Evolutionary conservation across 2,113 vertebrate species (phyloP).

Genomic region (Elephas maximus): DNA sequence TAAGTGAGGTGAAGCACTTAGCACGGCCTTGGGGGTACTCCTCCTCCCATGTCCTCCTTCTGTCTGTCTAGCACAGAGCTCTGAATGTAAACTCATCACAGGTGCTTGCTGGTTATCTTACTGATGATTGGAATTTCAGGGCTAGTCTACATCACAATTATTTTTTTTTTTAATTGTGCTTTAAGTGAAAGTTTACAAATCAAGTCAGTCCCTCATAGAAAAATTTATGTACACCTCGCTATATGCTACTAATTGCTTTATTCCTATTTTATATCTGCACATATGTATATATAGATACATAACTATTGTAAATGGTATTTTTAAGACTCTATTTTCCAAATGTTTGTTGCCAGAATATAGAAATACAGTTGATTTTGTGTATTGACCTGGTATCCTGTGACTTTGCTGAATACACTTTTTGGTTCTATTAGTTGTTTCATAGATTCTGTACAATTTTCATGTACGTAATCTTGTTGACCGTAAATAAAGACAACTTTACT

Average conservation of each 20-base stretch:
- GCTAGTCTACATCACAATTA: no score
- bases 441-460: neutral
- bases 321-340: constrained; percentile 2
- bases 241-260: neutral
- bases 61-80: no score
- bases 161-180: no score
- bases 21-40: no score
- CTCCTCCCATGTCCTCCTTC: no score
- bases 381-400: neutral
- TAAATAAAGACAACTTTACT: neutral
- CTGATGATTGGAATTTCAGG: no score
- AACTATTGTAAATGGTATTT: neutral
- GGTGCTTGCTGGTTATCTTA: no score
- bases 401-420: neutral
- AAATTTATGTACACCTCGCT: no score
- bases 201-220: no score
- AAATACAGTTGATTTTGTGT: neutral
- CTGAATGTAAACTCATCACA: no score
- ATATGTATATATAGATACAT: neutral
- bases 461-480: neutral
- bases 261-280: neutral
- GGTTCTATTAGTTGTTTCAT: neutral
- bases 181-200: no score
- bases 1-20: no score
- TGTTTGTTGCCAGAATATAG: neutral